Percentiles rank a stretch among this genome's conserved stretches.
phyloP scores from a whole-genome alignment of 2,113 vertebrate genomes.

The Ciconia boyciana region DNA sequence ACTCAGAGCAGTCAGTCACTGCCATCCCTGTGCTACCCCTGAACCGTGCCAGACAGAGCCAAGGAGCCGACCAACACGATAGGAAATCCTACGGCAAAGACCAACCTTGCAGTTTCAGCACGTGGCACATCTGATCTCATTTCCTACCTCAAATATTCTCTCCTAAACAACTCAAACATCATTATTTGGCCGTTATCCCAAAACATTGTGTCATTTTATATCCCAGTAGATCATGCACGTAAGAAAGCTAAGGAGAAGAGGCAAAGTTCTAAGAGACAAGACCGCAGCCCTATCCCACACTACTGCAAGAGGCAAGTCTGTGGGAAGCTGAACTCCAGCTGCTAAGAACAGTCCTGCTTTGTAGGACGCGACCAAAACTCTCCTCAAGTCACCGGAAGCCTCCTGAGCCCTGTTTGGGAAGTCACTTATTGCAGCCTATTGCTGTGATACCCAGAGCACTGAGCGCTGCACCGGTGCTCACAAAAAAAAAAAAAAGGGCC shows the following conservation, averaged over 20 bases:
- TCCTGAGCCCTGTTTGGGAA: neutral
- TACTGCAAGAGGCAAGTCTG: no score
- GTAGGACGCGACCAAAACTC: neutral
- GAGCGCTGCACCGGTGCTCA: neutral
- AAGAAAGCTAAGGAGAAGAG: neutral
- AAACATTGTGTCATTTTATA: neutral
- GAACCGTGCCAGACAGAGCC: rapidly evolving
- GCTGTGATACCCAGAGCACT: rapidly evolving
- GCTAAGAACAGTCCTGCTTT: neutral
- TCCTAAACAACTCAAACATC: neutral
- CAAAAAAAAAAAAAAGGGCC: neutral
- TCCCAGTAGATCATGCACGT: rapidly evolving
- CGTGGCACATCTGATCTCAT: neutral
- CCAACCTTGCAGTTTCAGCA: neutral
- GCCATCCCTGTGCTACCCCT: rapidly evolving
- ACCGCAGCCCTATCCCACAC: rapidly evolving
- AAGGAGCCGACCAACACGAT: rapidly evolving
- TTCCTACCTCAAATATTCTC: neutral
- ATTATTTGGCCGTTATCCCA: neutral
- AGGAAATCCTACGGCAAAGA: neutral
- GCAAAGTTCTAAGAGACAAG: neutral
- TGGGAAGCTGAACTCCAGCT: neutral
- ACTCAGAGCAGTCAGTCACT: rapidly evolving
- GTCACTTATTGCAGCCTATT: neutral
- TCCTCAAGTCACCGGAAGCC: neutral